These are phyloP conservation scores for Triops cancriformis DNA, from an alignment of 1,140 invertebrate species.

Conservation along the genomic window DNA sequence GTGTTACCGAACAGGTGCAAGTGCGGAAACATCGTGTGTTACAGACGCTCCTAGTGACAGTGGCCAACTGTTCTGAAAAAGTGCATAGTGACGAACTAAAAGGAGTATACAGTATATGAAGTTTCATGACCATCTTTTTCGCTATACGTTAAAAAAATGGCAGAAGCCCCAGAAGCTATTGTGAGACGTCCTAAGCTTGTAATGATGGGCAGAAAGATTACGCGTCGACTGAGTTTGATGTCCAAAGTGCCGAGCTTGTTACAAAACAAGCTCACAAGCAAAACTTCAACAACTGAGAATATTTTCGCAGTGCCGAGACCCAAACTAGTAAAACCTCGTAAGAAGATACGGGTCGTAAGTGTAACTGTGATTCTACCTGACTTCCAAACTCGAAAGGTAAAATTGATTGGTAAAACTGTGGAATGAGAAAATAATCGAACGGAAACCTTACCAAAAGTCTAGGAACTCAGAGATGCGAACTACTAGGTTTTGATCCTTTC, in stretches of 20 bases:
- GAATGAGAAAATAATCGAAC: too few relatives aligned
- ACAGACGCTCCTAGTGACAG: too few relatives aligned
- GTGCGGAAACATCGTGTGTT: too few relatives aligned
- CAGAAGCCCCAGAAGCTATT: background rate
- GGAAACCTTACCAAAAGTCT: too few relatives aligned
- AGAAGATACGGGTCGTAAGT: background rate
- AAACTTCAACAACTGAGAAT: background rate
- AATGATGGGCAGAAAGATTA: slow-evolving; percentile 40
- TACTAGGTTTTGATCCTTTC: too few relatives aligned
- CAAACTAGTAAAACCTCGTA: background rate
- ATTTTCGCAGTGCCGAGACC: slow-evolving; percentile 11
- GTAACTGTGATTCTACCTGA: slow-evolving; percentile 1
- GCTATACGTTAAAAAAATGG: background rate
- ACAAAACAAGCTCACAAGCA: slow-evolving; percentile 29
- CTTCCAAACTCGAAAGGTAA: background rate
- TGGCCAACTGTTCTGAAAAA: too few relatives aligned
- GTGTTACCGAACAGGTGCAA: too few relatives aligned
- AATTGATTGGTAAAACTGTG: too few relatives aligned
- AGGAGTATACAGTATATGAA: too few relatives aligned
- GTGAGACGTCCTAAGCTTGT: background rate
- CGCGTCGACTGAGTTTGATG: slow-evolving; percentile 45
- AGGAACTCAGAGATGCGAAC: too few relatives aligned
- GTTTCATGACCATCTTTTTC: too few relatives aligned
- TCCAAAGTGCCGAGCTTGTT: slow-evolving; percentile 44
- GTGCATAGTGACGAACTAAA: too few relatives aligned